Evolutionary conservation across 2,797 vertebrate species (phyloP).

Genomic region (Sebastes kiyomatsui): DNA sequence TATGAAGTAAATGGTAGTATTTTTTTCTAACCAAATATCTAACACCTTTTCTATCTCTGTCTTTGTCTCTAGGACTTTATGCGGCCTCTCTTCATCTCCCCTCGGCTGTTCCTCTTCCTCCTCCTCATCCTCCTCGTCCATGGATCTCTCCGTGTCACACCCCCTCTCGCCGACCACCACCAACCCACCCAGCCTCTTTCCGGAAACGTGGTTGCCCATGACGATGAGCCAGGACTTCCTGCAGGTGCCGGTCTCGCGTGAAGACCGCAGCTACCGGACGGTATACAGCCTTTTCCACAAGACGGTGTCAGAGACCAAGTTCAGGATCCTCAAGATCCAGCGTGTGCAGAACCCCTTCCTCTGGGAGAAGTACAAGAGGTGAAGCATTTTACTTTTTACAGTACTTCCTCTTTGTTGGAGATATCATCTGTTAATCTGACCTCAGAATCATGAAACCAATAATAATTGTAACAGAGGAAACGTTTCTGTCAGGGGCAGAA

Average conservation of each 20-base stretch:
- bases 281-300: slow-evolving; percentile 99
- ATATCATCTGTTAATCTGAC: background rate
- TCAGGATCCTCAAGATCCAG: slow-evolving; percentile 94
- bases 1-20: background rate
- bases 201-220: slow-evolving; percentile 97
- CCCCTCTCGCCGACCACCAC: slow-evolving; percentile 85
- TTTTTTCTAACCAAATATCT: background rate
- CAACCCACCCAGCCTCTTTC: slow-evolving; percentile 90
- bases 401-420: background rate
- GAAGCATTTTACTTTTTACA: background rate
- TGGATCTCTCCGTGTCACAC: slow-evolving; percentile 71
- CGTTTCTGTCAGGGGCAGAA: background rate
- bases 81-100: slow-evolving; percentile 82
- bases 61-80: slow-evolving; percentile 86
- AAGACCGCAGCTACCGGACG: slow-evolving; percentile 98
- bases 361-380: slow-evolving; percentile 99
- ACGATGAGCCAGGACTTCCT: slow-evolving; percentile 93
- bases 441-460: background rate
- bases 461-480: background rate
- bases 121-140: slow-evolving; percentile 69
- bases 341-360: slow-evolving; percentile 98
- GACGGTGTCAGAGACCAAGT: slow-evolving; percentile 98
- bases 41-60: background rate
- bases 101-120: slow-evolving; percentile 69
- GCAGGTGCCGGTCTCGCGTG: slow-evolving; percentile 96